Conservation (phyloP, 2,113 vertebrate genomes). For the Oncorhynchus kisutch region DNA sequence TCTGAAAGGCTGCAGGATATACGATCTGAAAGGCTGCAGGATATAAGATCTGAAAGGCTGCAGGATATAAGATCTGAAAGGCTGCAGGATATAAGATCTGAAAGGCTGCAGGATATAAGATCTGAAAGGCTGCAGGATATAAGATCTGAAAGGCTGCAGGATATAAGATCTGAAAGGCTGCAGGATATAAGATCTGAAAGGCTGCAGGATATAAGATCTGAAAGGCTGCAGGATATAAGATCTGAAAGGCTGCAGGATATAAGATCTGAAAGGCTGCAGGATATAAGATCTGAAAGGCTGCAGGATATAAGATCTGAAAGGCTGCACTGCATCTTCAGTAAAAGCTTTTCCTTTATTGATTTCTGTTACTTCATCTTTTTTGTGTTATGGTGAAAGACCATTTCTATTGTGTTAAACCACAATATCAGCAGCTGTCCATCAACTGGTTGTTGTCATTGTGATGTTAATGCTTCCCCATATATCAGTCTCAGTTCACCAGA, state of each 20-base stretch:
- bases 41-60: too few relatives aligned
- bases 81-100: too few relatives aligned
- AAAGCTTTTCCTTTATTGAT: slow-evolving; percentile 40
- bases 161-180: too few relatives aligned
- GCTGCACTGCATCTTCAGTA: slow-evolving; percentile 38
- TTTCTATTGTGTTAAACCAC: slow-evolving; percentile 45
- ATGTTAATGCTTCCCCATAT: slow-evolving; percentile 25
- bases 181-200: too few relatives aligned
- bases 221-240: too few relatives aligned
- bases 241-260: too few relatives aligned
- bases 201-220: too few relatives aligned
- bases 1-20: too few relatives aligned
- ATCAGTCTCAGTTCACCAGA: background rate
- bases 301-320: slow-evolving; percentile 45
- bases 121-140: slow-evolving; percentile 36
- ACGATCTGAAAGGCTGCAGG: too few relatives aligned
- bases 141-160: slow-evolving; percentile 32
- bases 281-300: background rate
- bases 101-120: too few relatives aligned
- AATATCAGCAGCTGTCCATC: slow-evolving; percentile 53
- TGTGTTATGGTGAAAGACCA: background rate
- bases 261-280: too few relatives aligned
- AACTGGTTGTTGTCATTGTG: slow-evolving; percentile 36
- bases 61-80: too few relatives aligned
- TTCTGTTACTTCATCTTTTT: slow-evolving; percentile 37